Evolutionary conservation across 2,113 vertebrate genomes (phyloP).

Genomic region (Sander vitreus): DNA sequence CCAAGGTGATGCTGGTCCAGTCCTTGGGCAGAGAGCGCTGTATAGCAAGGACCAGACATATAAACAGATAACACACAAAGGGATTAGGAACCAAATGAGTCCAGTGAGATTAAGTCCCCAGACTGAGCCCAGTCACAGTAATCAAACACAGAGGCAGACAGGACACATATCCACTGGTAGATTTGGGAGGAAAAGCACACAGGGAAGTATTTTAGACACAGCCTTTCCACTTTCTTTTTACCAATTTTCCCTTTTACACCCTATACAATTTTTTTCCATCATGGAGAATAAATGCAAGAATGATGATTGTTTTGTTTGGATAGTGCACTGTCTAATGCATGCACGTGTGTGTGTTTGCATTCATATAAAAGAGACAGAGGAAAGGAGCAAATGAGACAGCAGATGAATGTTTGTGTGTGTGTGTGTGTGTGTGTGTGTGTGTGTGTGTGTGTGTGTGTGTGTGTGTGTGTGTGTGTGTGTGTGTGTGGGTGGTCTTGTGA

Average conservation of each 20-base stretch:
- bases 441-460: constrained; percentile 85
- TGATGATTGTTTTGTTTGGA: constrained; percentile 59
- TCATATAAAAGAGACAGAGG: constrained; percentile 85
- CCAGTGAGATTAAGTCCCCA: constrained; percentile 20
- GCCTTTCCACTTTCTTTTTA: constrained; percentile 20
- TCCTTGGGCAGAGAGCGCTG: constrained; percentile 18
- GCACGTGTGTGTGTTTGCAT: constrained; percentile 57
- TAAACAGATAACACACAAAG: constrained; percentile 74
- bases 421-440: constrained; percentile 84
- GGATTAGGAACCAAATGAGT: constrained; percentile 76
- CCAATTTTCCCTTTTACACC: constrained; percentile 1
- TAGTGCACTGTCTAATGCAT: constrained; percentile 29
- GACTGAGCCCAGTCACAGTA: constrained; percentile 26
- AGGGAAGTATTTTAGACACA: background rate
- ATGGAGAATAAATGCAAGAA: constrained; percentile 30
- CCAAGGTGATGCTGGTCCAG: constrained; percentile 34
- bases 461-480: constrained; percentile 75
- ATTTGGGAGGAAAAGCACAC: constrained; percentile 18
- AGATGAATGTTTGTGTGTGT: constrained; percentile 84
- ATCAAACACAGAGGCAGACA: constrained; percentile 37
- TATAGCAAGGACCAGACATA: constrained; percentile 26
- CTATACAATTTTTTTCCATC: constrained; percentile 36
- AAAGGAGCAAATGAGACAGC: constrained; percentile 90
- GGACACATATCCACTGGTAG: constrained; percentile 3
- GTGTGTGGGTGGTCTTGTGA: constrained; percentile 86